These are phyloP conservation scores for Gouania willdenowi DNA, from an alignment of 2,797 vertebrate species.

Conservation along the genomic window DNA sequence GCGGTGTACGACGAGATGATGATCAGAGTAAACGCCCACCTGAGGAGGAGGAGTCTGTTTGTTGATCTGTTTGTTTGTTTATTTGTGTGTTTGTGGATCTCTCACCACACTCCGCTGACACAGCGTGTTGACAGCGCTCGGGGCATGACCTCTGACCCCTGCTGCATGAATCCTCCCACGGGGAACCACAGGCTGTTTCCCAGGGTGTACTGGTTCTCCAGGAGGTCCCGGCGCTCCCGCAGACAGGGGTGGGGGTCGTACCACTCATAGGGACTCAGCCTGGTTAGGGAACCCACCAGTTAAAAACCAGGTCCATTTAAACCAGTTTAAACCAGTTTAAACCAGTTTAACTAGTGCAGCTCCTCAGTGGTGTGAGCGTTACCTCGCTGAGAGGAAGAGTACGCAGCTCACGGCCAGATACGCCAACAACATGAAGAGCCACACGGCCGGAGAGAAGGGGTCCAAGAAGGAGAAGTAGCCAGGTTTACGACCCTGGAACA, in stretches of 20 bases:
- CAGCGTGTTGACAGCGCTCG: slow-evolving; percentile 87
- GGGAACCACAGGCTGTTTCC: slow-evolving; percentile 94
- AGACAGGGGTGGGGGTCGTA: slow-evolving; percentile 87
- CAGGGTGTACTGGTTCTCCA: slow-evolving; percentile 90
- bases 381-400: slow-evolving; percentile 91
- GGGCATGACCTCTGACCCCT: slow-evolving; percentile 90
- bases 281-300: no score
- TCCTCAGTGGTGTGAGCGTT: slow-evolving; percentile 21
- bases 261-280: slow-evolving; percentile 90
- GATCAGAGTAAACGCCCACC: slow-evolving; percentile 98
- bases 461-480: slow-evolving; percentile 94
- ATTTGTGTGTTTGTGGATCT: no score
- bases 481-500: slow-evolving; percentile 83
- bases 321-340: not conserved
- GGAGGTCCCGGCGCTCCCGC: slow-evolving; percentile 76
- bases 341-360: no score
- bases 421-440: slow-evolving; percentile 93
- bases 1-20: slow-evolving; percentile 99
- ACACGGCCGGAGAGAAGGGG: slow-evolving; percentile 91
- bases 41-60: no score
- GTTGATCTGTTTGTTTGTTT: no score
- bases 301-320: no score
- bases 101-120: slow-evolving; percentile 89
- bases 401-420: slow-evolving; percentile 92
- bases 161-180: slow-evolving; percentile 92